These are phyloP conservation scores for Rhizomys pruinosus DNA, from an alignment of 2,113 vertebrate species.

Conservation along the genomic window DNA sequence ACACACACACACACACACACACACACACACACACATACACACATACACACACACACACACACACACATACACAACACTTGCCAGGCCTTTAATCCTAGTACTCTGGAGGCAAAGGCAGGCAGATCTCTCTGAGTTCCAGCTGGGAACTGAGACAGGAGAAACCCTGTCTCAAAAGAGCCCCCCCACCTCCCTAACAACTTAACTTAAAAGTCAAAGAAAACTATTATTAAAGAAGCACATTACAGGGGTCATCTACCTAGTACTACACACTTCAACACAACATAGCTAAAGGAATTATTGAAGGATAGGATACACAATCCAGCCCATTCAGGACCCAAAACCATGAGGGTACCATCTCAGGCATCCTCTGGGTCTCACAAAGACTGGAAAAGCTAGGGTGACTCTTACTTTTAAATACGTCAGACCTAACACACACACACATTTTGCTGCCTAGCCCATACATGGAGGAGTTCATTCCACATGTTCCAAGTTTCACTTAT, in stretches of 20 bases:
- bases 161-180: no score
- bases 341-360: accelerated
- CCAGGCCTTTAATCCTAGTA: no score
- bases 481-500: background rate
- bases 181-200: no score
- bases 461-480: background rate
- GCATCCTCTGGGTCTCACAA: background rate
- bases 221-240: background rate
- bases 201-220: background rate
- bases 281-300: background rate
- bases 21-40: no score
- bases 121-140: no score
- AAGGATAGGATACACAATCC: background rate
- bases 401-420: background rate
- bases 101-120: no score
- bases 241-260: background rate
- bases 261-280: background rate
- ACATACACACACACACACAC: no score
- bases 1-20: no score
- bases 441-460: background rate
- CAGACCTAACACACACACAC: background rate
- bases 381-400: background rate
- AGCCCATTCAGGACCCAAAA: background rate
- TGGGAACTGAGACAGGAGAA: no score
- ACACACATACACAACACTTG: no score